Evolutionary conservation across 2,113 vertebrate species (phyloP), one percentile per base, ranked within the genome.

Genomic region (Sterna hirundo): DNA sequence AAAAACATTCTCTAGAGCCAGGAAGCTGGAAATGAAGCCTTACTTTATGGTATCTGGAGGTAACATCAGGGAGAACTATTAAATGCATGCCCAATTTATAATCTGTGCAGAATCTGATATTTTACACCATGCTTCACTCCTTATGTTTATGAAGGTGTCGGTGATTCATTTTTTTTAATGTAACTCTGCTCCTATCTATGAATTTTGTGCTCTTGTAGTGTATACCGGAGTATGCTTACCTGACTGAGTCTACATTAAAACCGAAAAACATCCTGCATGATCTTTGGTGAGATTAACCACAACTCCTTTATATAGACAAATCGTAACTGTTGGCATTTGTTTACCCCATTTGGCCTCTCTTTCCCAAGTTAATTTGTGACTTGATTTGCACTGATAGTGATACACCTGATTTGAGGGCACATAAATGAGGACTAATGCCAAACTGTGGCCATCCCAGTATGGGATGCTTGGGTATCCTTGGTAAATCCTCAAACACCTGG

Each of bases 1-100:
- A 64, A 85, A 90, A 96, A 92, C 76, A 74, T 93, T 66, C 18
- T 90, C 5, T 51, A 88, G 64, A 96, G 64, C 66, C 79, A 83
- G 32, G 14, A 90, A 94, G 55, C 64, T 77, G 90, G 88, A 90
- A 90, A 71, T 55, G 55, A 68, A 51, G 34, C 51, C n/a, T 84
- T 74, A 9, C 34, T 86, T 94, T 81, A 40, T 44, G 68, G 42
- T 60, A 77, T 86, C 23, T 5, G 52, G 90, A 93, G 58, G 42
- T 66, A 90, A 74, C 38, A 58, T 92, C 40, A 61, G 55, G 51
- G 58, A 88, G 58, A 86, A 17, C 51, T 88, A 27, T 70, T 83
- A 94, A 93, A 80, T 0, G 0, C 21, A 19, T 57, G 42, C 36
- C 26, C 9, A 51, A 17, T 95, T 78, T 79, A n/a, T 83, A 68